Percentiles rank a stretch among this genome's conserved stretches.
These are phyloP conservation scores for Myotis yumanensis DNA, from an alignment of 2,113 vertebrate genomes.

Conservation along the genomic window DNA sequence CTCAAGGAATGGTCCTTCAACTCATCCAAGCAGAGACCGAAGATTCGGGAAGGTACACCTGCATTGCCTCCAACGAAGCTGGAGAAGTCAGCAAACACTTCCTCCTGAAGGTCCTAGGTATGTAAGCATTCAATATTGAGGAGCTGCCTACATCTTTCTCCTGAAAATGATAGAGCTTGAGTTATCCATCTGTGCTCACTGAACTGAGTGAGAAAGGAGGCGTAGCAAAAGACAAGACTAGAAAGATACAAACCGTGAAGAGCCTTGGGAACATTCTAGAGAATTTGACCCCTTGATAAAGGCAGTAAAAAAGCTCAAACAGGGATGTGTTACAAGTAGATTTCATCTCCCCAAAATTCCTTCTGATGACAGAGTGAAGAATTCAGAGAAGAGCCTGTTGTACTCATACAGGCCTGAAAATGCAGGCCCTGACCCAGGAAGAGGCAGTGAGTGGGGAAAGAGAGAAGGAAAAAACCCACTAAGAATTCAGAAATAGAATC, in stretches of 20 bases:
- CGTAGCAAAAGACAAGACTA: neutral
- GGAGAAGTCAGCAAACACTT: conserved; percentile 93
- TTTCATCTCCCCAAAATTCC: neutral
- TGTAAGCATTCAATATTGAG: conserved; percentile 45
- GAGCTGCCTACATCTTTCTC: neutral
- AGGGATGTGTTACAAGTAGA: neutral
- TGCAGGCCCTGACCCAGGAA: neutral
- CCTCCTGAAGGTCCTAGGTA: conserved; percentile 92
- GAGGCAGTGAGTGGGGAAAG: neutral
- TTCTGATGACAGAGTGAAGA: neutral
- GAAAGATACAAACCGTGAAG: neutral
- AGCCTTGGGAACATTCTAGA: neutral
- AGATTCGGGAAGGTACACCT: conserved; percentile 91
- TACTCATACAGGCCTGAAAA: neutral
- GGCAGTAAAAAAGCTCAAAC: neutral
- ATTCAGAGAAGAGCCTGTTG: neutral
- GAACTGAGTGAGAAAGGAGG: neutral
- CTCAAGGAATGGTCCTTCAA: conserved; percentile 88
- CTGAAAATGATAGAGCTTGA: neutral
- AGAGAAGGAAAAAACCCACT: neutral
- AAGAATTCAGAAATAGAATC: neutral
- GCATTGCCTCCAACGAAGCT: conserved; percentile 90
- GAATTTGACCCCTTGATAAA: neutral
- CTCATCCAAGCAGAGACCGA: conserved; percentile 81
- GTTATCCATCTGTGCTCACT: neutral